Conservation (phyloP, 2,113 vertebrate species). For the Excalfactoria chinensis region DNA sequence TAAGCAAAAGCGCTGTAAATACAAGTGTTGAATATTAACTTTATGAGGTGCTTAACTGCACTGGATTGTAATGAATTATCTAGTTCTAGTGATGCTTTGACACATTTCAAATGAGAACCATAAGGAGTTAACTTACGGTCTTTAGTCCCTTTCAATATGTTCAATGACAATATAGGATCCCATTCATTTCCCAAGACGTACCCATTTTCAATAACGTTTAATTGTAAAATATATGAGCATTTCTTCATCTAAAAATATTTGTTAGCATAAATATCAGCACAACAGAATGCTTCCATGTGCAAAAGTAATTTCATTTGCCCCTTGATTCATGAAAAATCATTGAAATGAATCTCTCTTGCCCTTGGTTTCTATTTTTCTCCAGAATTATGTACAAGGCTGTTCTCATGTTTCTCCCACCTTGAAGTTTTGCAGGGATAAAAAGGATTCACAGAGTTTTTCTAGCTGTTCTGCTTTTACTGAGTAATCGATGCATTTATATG, state of each 20-base stretch:
- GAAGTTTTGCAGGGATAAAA: background rate
- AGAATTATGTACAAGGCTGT: background rate
- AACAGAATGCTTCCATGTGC: background rate
- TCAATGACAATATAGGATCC: slow-evolving; percentile 29
- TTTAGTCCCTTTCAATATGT: slow-evolving; percentile 51
- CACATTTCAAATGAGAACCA: slow-evolving; percentile 78
- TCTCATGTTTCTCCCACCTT: background rate
- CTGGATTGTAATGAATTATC: slow-evolving; percentile 80
- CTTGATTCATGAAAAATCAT: background rate
- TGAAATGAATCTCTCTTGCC: background rate
- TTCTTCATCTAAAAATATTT: slow-evolving; percentile 2
- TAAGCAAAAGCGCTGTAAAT: slow-evolving; percentile 64
- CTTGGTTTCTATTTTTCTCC: background rate
- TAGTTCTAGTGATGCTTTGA: slow-evolving; percentile 75
- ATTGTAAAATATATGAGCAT: slow-evolving; percentile 2
- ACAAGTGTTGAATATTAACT: slow-evolving; percentile 74
- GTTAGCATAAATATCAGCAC: background rate
- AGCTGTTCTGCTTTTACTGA: background rate
- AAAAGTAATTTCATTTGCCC: background rate
- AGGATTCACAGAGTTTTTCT: background rate
- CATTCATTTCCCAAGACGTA: slow-evolving; percentile 40
- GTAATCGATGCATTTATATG: background rate
- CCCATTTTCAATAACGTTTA: background rate
- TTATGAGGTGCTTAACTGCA: slow-evolving; percentile 81
- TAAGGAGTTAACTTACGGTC: slow-evolving; percentile 72